Base-by-base conservation (phyloP, 1,140 invertebrate genomes). In the Pseudomyrmex gracilis region DNA sequence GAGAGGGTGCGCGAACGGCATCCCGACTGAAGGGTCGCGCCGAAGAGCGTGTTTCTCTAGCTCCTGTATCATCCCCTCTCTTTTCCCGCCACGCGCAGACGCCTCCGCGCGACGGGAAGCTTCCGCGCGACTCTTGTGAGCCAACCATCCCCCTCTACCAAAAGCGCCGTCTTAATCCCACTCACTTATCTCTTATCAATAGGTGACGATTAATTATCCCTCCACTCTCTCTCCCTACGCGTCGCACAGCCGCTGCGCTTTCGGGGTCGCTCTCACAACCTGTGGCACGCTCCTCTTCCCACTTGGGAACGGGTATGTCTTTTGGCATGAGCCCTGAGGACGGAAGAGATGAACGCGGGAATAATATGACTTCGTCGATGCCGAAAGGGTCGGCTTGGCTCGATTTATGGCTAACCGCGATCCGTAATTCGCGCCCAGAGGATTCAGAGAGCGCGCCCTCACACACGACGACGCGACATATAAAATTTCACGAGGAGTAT, bases 11-110 rank as follows among this genome's bases (percentile, higher is more conserved):
- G 90, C 86, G 91, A 90, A 90, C 94, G 93, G 93, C 94, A 94
- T 94, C 93, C 92, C 93, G 94, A 94, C 94, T 94, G 92, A 93
- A 88, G 91, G 73, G 71, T n/a, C 87, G 67, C 85, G 80, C 66
- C 51, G 58, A 57, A 61, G 89, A 88, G 87, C 92, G 89, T 90
- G 87, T 84, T 78, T 85, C 86, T 78, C 87, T 73, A 83, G 78
- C 73, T 82, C 58, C 78, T 70, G 70, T 77, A 60, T 80, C 82
- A 66, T 61, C 82, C 70, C 82, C 86, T 77, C 84, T 67, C 64
- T 22, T 71, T 76, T 85, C 77, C 86, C 86, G 85, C 87, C 83
- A 73, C 76, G 82, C 85, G 86, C 86, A 87, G 63, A 60, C 85
- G 86, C 78, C 45, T 57, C 77, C 15, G 43, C 53, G 43, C 10